Conservation (phyloP, 2,797 vertebrate genomes). For the Cuniculus paca region DNA sequence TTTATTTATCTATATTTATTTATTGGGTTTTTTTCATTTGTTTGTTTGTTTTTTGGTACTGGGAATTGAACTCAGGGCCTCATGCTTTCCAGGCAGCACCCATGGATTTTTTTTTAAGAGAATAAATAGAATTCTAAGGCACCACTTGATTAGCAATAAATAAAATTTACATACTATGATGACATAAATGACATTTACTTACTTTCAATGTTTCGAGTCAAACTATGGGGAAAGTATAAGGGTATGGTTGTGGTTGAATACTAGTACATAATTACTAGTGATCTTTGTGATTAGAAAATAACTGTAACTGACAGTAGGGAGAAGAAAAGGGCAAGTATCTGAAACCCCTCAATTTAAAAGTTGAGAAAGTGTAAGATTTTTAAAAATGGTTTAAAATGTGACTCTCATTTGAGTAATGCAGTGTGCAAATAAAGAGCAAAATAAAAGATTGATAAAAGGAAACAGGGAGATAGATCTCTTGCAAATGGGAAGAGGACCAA, state of each 20-base stretch:
- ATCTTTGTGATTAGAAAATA: not conserved
- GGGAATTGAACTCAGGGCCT: no score
- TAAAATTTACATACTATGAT: not conserved
- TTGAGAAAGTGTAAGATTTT: not conserved
- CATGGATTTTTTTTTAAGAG: not conserved
- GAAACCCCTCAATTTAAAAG: not conserved
- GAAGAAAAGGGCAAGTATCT: no score
- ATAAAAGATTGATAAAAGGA: not conserved
- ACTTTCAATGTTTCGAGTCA: slow-evolving; percentile 19
- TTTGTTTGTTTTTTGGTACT: no score
- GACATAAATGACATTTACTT: not conserved
- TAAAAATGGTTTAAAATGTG: not conserved
- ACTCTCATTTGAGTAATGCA: not conserved
- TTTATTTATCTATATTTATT: no score
- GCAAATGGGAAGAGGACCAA: not conserved
- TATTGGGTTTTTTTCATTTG: no score
- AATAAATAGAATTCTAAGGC: not conserved
- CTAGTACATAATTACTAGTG: not conserved
- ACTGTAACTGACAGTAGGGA: not conserved
- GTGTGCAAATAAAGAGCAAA: not conserved
- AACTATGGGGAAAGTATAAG: not conserved
- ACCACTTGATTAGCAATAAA: not conserved
- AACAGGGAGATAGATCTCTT: not conserved
- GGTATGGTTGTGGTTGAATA: not conserved
- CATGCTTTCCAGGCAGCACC: no score